These are phyloP conservation scores for Myrmecobius fasciatus DNA, from an alignment of 2,113 vertebrate genomes.

Conservation along the genomic window DNA sequence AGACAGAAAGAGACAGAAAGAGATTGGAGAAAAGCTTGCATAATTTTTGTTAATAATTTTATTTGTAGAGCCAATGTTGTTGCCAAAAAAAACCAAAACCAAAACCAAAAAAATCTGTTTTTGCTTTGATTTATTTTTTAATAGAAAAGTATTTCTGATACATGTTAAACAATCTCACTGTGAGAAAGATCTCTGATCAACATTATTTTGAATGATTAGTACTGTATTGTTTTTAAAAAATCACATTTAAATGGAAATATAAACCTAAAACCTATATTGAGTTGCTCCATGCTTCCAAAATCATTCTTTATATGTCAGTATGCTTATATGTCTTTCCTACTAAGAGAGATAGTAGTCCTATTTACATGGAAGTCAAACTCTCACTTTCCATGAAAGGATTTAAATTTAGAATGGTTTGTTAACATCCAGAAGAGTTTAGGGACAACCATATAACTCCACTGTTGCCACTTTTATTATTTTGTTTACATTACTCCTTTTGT, in stretches of 20 bases:
- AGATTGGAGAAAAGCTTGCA: background rate
- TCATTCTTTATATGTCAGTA: slow-evolving; percentile 19
- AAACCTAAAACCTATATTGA: background rate
- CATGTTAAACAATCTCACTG: background rate
- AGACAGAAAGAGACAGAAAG: background rate
- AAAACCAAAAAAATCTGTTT: too few relatives aligned
- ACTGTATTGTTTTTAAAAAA: background rate
- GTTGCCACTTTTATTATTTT: background rate
- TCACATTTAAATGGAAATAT: slow-evolving; percentile 10
- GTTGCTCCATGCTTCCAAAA: background rate
- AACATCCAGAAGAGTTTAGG: background rate
- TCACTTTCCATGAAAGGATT: background rate
- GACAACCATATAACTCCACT: background rate
- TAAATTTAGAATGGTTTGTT: slow-evolving; percentile 1
- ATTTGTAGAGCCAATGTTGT: background rate
- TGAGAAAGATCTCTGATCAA: slow-evolving; percentile 11
- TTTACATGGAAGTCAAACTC: background rate
- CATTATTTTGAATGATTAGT: background rate
- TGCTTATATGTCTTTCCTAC: background rate
- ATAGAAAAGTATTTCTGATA: background rate
- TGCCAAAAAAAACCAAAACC: background rate
- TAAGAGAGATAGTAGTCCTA: background rate
- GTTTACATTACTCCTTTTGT: background rate
- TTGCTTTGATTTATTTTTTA: background rate
- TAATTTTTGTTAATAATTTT: background rate